Conservation (phyloP, 2,113 vertebrate species). For the Sisor rabdophorus region DNA sequence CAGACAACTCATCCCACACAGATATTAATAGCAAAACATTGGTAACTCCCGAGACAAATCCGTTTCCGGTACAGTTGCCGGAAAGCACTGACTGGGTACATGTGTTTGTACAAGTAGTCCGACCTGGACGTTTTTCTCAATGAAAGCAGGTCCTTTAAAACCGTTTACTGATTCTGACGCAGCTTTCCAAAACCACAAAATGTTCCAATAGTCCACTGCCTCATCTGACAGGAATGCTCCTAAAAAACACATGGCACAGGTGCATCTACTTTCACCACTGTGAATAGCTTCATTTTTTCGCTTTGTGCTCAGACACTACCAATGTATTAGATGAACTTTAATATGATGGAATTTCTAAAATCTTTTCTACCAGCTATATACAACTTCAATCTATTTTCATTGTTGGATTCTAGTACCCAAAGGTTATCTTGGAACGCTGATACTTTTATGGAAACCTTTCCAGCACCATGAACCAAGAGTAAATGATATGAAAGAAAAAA, state of each 20-base stretch:
- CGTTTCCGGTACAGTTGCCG: slow-evolving; percentile 37
- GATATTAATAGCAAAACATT: slow-evolving; percentile 28
- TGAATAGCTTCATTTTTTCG: not conserved
- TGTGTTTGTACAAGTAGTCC: slow-evolving; percentile 66
- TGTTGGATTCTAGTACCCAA: not conserved
- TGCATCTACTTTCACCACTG: slow-evolving; percentile 40
- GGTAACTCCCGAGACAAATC: slow-evolving; percentile 54
- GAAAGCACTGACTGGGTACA: slow-evolving; percentile 54
- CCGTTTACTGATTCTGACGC: slow-evolving; percentile 6
- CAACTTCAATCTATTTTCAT: not conserved
- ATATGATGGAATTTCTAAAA: not conserved
- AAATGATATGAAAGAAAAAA: slow-evolving; percentile 9
- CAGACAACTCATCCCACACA: slow-evolving; percentile 26
- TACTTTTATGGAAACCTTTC: not conserved
- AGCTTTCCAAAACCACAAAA: slow-evolving; percentile 43
- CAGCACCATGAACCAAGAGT: slow-evolving; percentile 6
- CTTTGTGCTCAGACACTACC: not conserved
- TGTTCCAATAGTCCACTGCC: slow-evolving; percentile 37
- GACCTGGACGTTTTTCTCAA: slow-evolving; percentile 63
- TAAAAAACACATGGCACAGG: slow-evolving; percentile 39
- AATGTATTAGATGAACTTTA: not conserved
- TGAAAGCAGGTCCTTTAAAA: slow-evolving; percentile 51
- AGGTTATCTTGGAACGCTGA: not conserved
- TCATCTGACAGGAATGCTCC: slow-evolving; percentile 42
- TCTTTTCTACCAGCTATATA: not conserved